These are phyloP conservation scores for Stictonetta naevosa DNA, from an alignment of 2,113 vertebrate genomes.

Conservation along the genomic window DNA sequence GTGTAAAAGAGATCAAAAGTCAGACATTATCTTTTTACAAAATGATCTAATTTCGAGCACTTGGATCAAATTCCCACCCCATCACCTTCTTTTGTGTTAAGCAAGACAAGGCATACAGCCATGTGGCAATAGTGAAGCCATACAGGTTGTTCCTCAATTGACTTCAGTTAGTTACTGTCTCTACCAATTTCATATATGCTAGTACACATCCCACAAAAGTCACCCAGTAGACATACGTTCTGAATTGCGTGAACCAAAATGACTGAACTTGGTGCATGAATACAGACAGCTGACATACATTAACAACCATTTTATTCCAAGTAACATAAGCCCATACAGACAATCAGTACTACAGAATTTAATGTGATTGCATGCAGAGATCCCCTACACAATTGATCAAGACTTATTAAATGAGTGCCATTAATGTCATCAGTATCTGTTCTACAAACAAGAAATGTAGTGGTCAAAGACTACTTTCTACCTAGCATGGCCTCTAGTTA, in stretches of 20 bases:
- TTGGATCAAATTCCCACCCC: neutral
- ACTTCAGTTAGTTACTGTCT: neutral
- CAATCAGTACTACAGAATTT: neutral
- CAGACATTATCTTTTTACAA: neutral
- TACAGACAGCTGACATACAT: neutral
- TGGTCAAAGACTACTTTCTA: neutral
- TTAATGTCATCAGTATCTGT: neutral
- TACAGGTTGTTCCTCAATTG: neutral
- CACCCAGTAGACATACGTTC: neutral
- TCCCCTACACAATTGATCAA: neutral
- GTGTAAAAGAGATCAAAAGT: neutral
- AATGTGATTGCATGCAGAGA: neutral
- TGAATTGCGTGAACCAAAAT: neutral
- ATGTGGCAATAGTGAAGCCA: neutral
- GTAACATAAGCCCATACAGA: neutral
- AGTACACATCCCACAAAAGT: neutral
- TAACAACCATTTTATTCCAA: neutral
- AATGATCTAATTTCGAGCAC: neutral
- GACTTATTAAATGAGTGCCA: neutral
- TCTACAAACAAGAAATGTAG: neutral
- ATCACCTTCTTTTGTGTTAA: neutral
- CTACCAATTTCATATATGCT: neutral
- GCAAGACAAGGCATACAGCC: neutral
- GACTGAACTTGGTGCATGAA: neutral
- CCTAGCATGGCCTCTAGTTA: neutral